Evolutionary conservation across 2,888 invertebrate species (phyloP).

Genomic region (Cephus rjabovi): DNA sequence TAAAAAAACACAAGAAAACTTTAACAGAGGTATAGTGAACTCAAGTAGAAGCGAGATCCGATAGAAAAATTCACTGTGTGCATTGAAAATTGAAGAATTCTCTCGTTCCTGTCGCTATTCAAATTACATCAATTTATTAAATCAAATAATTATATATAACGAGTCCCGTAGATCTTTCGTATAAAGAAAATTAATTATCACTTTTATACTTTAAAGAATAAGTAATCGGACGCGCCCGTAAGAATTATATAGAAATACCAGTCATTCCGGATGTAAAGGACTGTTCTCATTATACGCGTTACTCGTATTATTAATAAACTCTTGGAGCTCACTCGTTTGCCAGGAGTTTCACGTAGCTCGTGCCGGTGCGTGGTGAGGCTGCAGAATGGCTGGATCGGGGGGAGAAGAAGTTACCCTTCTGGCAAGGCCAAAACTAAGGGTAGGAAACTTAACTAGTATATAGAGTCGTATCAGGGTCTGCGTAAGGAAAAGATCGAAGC

Average conservation of each 20-base stretch:
- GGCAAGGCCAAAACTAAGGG: background rate
- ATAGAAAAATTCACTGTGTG: background rate
- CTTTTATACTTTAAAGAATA: background rate
- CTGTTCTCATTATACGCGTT: background rate
- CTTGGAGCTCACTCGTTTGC: background rate
- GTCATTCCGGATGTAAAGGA: background rate
- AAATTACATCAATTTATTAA: background rate
- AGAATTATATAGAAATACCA: background rate
- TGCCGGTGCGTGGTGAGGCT: background rate
- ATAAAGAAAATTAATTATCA: background rate
- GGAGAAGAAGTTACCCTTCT: background rate
- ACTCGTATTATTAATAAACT: background rate
- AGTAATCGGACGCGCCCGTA: background rate
- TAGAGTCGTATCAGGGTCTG: background rate
- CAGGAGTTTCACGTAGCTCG: background rate
- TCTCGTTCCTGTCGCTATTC: background rate
- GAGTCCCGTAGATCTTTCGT: background rate
- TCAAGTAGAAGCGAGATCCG: background rate
- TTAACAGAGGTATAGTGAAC: slow-evolving; percentile 2
- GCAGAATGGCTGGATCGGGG: background rate
- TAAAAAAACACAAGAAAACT: slow-evolving; percentile 7
- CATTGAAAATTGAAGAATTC: background rate
- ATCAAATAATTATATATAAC: background rate
- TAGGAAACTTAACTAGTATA: background rate
- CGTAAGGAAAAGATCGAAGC: background rate